Conservation (phyloP, 2,888 invertebrate species). For the Pseudanteris insignis region DNA sequence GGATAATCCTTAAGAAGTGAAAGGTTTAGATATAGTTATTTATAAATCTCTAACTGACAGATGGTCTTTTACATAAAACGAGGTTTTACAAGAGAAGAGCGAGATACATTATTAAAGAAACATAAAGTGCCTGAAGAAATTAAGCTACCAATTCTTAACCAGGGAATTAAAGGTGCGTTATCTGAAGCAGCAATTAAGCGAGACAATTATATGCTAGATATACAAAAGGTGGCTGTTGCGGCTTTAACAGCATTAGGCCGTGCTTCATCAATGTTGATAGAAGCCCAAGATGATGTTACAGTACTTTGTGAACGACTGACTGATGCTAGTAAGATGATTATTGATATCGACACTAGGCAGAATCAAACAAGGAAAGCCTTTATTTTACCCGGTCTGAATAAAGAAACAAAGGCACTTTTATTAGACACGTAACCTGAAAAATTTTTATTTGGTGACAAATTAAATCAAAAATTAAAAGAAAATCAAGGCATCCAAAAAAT, state of each 20-base stretch:
- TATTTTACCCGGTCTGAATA: conserved; percentile 18
- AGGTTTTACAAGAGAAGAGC: conserved; percentile 9
- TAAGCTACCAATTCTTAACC: not conserved
- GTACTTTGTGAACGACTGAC: conserved; percentile 7
- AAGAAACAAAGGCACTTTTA: conserved; percentile 14
- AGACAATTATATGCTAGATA: conserved; percentile 9
- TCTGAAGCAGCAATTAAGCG: conserved; percentile 11
- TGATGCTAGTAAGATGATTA: conserved; percentile 25
- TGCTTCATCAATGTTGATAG: conserved; percentile 6
- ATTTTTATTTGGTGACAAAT: conserved; percentile 36
- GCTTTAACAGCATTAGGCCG: conserved; percentile 5
- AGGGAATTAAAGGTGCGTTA: conserved; percentile 2
- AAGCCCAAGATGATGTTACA: conserved; percentile 6
- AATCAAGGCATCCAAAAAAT: conserved; percentile 24
- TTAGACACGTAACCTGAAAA: conserved; percentile 6
- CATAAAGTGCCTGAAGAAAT: conserved; percentile 1
- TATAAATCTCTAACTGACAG: conserved; percentile 5
- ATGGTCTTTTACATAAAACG: conserved; percentile 3
- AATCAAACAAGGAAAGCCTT: conserved; percentile 23
- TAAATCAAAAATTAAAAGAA: conserved; percentile 36
- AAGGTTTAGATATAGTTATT: not conserved
- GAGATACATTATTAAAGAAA: not conserved
- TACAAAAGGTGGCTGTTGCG: conserved; percentile 8
- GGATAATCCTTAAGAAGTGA: conserved; percentile 1
- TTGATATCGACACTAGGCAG: conserved; percentile 18